Percentiles rank a stretch among this genome's conserved stretches.
phyloP scores from a whole-genome alignment of 2,797 vertebrate genomes.

The Chelidonichthys spinosus region DNA sequence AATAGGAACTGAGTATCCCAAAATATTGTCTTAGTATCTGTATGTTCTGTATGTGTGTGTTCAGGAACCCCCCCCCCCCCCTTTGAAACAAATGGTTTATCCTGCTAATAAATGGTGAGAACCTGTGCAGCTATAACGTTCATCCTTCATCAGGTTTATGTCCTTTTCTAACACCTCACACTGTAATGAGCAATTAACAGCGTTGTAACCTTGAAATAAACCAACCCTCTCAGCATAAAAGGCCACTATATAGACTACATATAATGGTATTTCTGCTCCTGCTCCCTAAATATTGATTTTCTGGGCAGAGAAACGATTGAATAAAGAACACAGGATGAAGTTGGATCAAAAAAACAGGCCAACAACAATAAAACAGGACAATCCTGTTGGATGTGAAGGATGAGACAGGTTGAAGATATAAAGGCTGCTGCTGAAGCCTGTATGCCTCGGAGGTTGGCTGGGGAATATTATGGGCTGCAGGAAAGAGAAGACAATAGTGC shows the following conservation, averaged over 20 bases:
- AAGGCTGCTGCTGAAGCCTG: background rate
- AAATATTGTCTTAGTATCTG: no score
- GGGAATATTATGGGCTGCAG: background rate
- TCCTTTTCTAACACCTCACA: background rate
- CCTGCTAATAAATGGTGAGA: background rate
- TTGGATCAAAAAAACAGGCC: background rate
- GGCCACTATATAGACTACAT: no score
- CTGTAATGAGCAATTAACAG: background rate
- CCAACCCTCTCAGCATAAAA: background rate
- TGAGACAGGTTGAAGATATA: background rate
- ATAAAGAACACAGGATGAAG: conserved; percentile 3
- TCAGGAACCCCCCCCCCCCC: background rate
- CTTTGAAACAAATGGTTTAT: background rate
- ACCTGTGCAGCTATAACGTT: background rate
- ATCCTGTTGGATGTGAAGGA: background rate
- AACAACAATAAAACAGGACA: no score
- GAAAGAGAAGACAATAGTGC: background rate
- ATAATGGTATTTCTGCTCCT: background rate
- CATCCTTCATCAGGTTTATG: background rate
- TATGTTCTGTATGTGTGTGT: background rate
- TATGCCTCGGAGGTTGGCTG: background rate
- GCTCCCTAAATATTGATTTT: conserved; percentile 37
- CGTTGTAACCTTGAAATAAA: no score
- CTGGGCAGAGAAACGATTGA: conserved; percentile 27
- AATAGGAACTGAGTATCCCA: no score